Conservation (phyloP, 2,797 vertebrate genomes). For the Tenualosa ilisha region DNA sequence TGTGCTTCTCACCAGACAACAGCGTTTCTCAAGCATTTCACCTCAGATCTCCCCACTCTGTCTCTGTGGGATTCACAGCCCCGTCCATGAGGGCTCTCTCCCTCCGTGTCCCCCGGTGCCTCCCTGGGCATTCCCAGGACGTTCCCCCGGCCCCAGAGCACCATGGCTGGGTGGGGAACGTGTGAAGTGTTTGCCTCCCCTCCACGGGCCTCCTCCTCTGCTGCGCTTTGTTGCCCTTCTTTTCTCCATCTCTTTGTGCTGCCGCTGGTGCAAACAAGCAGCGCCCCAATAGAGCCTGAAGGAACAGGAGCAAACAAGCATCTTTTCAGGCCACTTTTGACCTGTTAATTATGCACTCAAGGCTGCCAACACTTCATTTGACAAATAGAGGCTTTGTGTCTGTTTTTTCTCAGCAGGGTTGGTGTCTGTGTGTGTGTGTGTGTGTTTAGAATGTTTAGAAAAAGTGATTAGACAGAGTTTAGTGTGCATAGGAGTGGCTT, state of each 20-base stretch:
- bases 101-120: background rate
- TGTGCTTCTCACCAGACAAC: background rate
- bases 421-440: background rate
- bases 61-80: too few species aligned
- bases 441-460: background rate
- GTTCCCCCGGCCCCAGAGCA: background rate
- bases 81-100: background rate
- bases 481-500: background rate
- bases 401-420: background rate
- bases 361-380: background rate
- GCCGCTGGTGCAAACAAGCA: background rate
- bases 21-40: background rate
- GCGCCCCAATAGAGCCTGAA: background rate
- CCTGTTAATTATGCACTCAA: background rate
- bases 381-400: conserved; percentile 3
- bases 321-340: background rate
- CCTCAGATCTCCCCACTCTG: background rate
- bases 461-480: background rate
- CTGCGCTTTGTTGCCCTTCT: background rate
- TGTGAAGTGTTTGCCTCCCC: background rate
- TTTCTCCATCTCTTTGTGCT: background rate
- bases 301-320: background rate
- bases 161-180: background rate
- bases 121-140: background rate
- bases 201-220: background rate